These are phyloP conservation scores for Drosophila subpulchrella DNA, from an alignment of 1,140 invertebrate genomes.

Conservation along the genomic window DNA sequence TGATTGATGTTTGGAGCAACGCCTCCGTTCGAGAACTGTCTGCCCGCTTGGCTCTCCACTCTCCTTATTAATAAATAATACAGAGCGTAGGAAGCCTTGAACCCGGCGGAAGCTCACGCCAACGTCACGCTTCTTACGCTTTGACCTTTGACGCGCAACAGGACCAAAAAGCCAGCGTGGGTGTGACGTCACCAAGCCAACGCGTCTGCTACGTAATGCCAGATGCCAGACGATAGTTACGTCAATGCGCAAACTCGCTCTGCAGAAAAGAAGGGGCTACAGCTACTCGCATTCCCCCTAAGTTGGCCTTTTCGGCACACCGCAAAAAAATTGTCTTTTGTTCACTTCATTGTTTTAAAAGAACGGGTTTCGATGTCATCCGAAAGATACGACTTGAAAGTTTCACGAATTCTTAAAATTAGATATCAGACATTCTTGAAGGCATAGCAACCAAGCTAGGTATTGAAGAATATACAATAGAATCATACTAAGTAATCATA, in stretches of 20 bases:
- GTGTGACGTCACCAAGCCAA: conserved; percentile 62
- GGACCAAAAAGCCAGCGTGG: conserved; percentile 43
- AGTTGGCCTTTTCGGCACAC: conserved; percentile 23
- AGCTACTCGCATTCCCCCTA: conserved; percentile 4
- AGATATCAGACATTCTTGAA: background rate
- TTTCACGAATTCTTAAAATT: background rate
- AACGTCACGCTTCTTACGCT: conserved; percentile 49
- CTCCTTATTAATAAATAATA: conserved; percentile 48
- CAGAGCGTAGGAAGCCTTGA: conserved; percentile 53
- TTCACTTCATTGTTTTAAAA: background rate
- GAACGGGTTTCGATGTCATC: background rate
- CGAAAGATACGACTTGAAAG: background rate
- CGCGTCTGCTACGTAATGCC: conserved; percentile 53
- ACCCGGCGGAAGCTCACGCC: conserved; percentile 51
- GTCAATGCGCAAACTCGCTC: conserved; percentile 60
- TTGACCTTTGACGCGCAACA: conserved; percentile 71
- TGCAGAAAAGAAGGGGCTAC: conserved; percentile 8
- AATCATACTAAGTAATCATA: background rate
- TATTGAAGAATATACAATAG: too few relatives aligned
- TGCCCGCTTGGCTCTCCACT: conserved; percentile 19
- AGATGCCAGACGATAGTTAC: conserved; percentile 42
- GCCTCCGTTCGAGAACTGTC: conserved; percentile 17
- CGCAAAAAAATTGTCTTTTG: background rate
- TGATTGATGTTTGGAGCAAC: conserved; percentile 61
- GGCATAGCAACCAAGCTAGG: background rate